phyloP scores from a whole-genome alignment of 2,797 vertebrate genomes.

The Kryptopterus vitreolus region DNA sequence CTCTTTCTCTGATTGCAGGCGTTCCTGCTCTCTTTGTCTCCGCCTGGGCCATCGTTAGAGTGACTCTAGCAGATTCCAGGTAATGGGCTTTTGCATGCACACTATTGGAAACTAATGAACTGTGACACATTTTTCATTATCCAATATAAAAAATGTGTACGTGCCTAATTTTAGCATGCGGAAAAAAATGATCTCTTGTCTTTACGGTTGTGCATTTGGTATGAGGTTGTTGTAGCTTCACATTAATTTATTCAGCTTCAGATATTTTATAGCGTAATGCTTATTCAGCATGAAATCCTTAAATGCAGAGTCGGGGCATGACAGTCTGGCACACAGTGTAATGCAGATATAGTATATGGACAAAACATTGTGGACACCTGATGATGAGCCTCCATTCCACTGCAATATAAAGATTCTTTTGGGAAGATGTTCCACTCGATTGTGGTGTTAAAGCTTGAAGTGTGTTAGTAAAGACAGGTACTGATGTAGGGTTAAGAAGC shows the following conservation, averaged over 20 bases:
- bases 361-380: too few relatives aligned
- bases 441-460: too few relatives aligned
- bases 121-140: background rate
- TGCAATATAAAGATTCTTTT: too few relatives aligned
- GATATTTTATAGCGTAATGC: background rate
- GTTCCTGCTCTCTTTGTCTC: conserved; percentile 84
- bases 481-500: too few relatives aligned
- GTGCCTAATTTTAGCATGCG: background rate
- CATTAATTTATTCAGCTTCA: too few relatives aligned
- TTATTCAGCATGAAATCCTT: background rate
- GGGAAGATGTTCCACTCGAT: too few relatives aligned
- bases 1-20: conserved; percentile 70
- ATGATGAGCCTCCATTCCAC: too few relatives aligned
- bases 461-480: too few relatives aligned
- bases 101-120: background rate
- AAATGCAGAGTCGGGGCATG: background rate
- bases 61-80: conserved; percentile 81
- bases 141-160: background rate
- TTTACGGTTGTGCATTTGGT: background rate
- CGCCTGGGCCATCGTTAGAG: conserved; percentile 82
- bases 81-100: conserved; percentile 58
- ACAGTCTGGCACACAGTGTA: background rate
- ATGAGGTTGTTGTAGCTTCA: background rate
- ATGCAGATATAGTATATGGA: too few relatives aligned
- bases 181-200: background rate